Base-by-base conservation (phyloP, 2,113 vertebrate genomes). In the Polypterus bichir region DNA sequence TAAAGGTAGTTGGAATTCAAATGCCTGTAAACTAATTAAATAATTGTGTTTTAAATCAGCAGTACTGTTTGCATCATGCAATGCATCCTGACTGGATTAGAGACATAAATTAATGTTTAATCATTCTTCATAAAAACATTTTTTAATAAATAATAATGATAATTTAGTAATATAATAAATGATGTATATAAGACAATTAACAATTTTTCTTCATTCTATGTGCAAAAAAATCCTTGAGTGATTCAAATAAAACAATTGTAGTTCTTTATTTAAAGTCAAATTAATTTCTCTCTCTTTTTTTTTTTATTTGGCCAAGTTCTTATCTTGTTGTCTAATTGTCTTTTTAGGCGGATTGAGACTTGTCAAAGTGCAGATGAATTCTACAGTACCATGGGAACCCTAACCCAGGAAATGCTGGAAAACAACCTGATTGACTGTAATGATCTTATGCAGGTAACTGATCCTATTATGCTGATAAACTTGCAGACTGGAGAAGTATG, bases 331-430 rank as follows among this genome's bases (percentile, higher is more conserved):
- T 4, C 10, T 4, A 7, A 3, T 2, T 52, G 51, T 52, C 51
- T 6, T 72, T 60, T 5, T 63, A 91, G 92, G 83, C 89, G 94
- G 76, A 93, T 98, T 64, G 91, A 94, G 55, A 88, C 88, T 60
- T 98, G 96, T 70, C 90, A 93, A 80, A 90, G 88, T 46, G 91
- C 96, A 1, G 96, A 98, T 67, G 93, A 98, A 59, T 99, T 99
- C 69, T 99, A 99, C 71, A 91, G 94, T 76, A 92, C 87, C 7
- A 98, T 99, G 96, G 96, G 95, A 5, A 88, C 83, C 57, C 83
- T 99, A 44, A 93, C 96, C 2, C 93, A 93, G 79, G 94, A 98
- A 79, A 98, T 98, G 95, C 81, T 99, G 62, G 93, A 99, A 71
- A 81, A 89, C 59, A 87, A 80, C 69, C 87, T 97, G 54, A 80